These are phyloP conservation scores for Microcaecilia unicolor DNA, from an alignment of 2,797 vertebrate species.

Conservation along the genomic window DNA sequence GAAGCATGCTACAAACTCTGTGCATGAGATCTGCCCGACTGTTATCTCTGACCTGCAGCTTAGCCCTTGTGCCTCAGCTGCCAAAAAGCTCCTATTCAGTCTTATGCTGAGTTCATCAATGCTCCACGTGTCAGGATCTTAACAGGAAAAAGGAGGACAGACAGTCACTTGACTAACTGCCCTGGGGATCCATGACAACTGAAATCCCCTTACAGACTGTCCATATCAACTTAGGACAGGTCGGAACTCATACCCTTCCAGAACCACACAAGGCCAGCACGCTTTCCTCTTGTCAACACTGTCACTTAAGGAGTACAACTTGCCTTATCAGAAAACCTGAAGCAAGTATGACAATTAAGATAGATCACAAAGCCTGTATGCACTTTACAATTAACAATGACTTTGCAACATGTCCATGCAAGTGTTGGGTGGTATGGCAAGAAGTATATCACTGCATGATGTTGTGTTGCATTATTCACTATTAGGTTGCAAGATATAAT, in stretches of 20 bases:
- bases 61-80: constrained; percentile 86
- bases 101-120: constrained; percentile 96
- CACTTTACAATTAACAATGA: constrained; percentile 82
- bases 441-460: constrained; percentile 63
- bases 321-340: constrained; percentile 83
- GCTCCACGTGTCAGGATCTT: constrained; percentile 66
- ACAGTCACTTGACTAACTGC: constrained; percentile 69
- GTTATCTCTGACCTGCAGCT: constrained; percentile 97
- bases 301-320: constrained; percentile 77
- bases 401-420: constrained; percentile 75
- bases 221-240: constrained; percentile 84
- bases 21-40: constrained; percentile 67
- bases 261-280: constrained; percentile 66
- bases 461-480: constrained; percentile 63
- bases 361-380: constrained; percentile 76
- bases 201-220: constrained; percentile 61
- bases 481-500: constrained; percentile 68
- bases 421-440: constrained; percentile 79
- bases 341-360: constrained; percentile 77
- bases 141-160: constrained; percentile 76
- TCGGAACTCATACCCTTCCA: constrained; percentile 66
- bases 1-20: constrained; percentile 56
- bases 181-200: constrained; percentile 82
- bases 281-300: constrained; percentile 80
- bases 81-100: constrained; percentile 92